These are phyloP conservation scores for Bos javanicus DNA, from an alignment of 2,113 vertebrate genomes.

Conservation along the genomic window DNA sequence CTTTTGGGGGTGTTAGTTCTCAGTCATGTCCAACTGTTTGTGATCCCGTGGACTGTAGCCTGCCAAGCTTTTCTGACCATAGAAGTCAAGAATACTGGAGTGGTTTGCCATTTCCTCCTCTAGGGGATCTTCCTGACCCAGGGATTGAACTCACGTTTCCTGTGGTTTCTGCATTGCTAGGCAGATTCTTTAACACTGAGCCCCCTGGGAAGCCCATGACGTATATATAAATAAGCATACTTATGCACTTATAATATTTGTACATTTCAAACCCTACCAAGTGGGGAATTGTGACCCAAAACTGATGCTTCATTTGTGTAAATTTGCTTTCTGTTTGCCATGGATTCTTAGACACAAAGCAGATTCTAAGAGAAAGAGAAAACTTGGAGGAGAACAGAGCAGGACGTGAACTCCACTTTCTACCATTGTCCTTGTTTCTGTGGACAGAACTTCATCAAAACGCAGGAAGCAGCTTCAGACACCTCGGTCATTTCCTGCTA, in stretches of 20 bases:
- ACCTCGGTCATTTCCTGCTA: rapidly evolving
- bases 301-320: rapidly evolving
- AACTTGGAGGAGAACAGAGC: too few relatives aligned
- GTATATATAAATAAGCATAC: rapidly evolving
- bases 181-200: neutral
- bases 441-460: too few relatives aligned
- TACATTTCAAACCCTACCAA: neutral
- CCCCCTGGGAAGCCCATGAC: neutral
- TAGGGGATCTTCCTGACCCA: neutral
- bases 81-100: neutral
- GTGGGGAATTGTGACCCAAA: rapidly evolving
- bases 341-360: neutral
- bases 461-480: rapidly evolving
- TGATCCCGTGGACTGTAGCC: neutral
- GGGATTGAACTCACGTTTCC: neutral
- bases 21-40: neutral
- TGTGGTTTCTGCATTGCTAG: neutral
- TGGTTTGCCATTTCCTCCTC: neutral
- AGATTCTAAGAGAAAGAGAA: neutral
- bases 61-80: neutral
- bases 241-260: rapidly evolving
- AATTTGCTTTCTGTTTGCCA: neutral
- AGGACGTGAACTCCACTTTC: rapidly evolving
- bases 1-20: neutral
- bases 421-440: rapidly evolving